Evolutionary conservation across 2,797 vertebrate genomes (phyloP).

Genomic region (Betta splendens): DNA sequence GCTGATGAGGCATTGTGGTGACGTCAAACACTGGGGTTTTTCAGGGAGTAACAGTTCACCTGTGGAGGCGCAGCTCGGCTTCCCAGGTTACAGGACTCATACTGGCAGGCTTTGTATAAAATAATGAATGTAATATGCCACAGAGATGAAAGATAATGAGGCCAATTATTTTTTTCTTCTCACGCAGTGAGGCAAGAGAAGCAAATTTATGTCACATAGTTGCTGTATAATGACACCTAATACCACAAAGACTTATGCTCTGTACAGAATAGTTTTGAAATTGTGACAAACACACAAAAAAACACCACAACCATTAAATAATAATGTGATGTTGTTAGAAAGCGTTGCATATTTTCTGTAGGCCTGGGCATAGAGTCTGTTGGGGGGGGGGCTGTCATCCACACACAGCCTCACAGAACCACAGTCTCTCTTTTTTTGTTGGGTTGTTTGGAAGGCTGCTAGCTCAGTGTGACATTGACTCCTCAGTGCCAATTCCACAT

Average conservation of each 20-base stretch:
- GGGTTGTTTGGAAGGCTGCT: conserved; percentile 70
- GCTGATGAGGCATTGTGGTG: conserved; percentile 80
- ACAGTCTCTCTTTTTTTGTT: conserved; percentile 58
- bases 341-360: conserved; percentile 25
- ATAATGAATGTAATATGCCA: conserved; percentile 76
- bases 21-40: conserved; percentile 69
- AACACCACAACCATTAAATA: conserved; percentile 33
- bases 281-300: conserved; percentile 28
- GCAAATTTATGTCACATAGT: conserved; percentile 71
- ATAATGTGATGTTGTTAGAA: conserved; percentile 33
- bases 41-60: conserved; percentile 71
- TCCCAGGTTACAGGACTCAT: conserved; percentile 73
- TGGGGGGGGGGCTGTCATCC: conserved; percentile 47
- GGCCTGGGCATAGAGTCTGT: conserved; percentile 16
- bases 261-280: conserved; percentile 33
- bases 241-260: conserved; percentile 54
- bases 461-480: conserved; percentile 78
- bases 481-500: conserved; percentile 78
- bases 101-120: conserved; percentile 70
- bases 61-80: conserved; percentile 64
- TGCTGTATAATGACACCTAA: conserved; percentile 68
- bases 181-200: conserved; percentile 52
- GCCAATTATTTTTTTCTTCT: conserved; percentile 70
- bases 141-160: conserved; percentile 77
- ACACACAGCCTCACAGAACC: conserved; percentile 52